Evolutionary conservation across 2,888 invertebrate genomes (phyloP).

Genomic region (Polydrusus tereticollis): DNA sequence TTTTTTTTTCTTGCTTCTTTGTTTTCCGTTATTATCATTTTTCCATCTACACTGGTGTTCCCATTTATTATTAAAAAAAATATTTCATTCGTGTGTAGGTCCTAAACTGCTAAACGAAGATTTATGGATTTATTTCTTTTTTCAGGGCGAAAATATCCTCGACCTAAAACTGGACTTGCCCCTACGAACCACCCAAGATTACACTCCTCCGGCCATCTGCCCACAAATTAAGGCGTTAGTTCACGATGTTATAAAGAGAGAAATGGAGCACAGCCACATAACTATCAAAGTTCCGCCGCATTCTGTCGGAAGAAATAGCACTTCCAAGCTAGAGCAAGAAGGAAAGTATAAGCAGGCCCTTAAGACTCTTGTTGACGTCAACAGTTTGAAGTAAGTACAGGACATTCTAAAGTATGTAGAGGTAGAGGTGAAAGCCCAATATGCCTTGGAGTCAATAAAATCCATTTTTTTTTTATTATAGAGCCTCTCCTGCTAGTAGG

Average conservation of each 20-base stretch:
- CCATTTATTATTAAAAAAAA: too few relatives aligned
- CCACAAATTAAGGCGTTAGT: constrained; percentile 79
- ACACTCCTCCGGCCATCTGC: constrained; percentile 79
- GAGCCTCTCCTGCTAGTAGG: constrained; percentile 58
- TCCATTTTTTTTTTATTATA: constrained; percentile 52
- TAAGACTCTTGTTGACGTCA: constrained; percentile 63
- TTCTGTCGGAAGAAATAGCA: constrained; percentile 60
- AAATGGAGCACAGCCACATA: constrained; percentile 63
- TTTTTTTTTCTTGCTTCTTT: not conserved
- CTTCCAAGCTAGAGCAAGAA: constrained; percentile 65
- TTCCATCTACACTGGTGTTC: too few relatives aligned
- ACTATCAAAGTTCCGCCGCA: constrained; percentile 64
- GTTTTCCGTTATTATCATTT: too few relatives aligned
- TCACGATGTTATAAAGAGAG: constrained; percentile 71
- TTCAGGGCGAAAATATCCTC: constrained; percentile 77
- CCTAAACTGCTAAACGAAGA: too few relatives aligned
- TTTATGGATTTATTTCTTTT: too few relatives aligned
- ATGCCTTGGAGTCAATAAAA: too few relatives aligned
- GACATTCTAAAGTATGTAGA: too few relatives aligned
- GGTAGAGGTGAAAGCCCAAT: too few relatives aligned
- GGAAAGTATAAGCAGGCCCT: constrained; percentile 65
- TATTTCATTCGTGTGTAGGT: too few relatives aligned
- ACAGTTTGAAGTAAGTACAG: constrained; percentile 61
- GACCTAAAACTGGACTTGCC: constrained; percentile 83
- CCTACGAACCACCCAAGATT: constrained; percentile 81